Evolutionary conservation across 30 jellyfish, hydroid and myxozoan species (phyloP).

Genomic region (Chrysaora quinquecirrha): DNA sequence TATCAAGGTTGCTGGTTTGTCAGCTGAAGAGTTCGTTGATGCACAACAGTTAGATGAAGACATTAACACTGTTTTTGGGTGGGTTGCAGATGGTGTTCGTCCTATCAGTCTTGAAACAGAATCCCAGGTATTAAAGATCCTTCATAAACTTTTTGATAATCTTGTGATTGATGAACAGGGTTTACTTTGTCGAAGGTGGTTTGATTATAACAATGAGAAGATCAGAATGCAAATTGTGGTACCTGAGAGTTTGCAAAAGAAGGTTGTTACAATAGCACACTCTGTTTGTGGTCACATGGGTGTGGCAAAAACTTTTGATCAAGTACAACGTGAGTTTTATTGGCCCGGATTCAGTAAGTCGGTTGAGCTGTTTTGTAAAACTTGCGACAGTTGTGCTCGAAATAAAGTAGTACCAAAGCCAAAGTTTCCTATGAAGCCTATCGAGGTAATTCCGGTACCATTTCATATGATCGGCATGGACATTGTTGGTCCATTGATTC

Average conservation of each 20-base stretch:
- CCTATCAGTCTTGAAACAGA: too few relatives aligned
- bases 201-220: background rate
- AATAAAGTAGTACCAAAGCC: background rate
- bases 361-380: background rate
- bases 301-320: background rate
- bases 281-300: background rate
- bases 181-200: background rate
- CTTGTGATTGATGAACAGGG: too few relatives aligned
- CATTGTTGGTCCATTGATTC: background rate
- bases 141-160: too few relatives aligned
- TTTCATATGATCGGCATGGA: background rate
- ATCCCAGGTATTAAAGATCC: too few relatives aligned
- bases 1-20: too few relatives aligned
- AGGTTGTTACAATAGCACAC: background rate
- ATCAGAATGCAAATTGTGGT: background rate
- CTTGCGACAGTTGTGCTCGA: background rate
- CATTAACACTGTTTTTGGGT: conserved; percentile 1
- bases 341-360: background rate
- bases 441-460: background rate
- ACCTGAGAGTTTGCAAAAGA: background rate
- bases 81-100: too few relatives aligned
- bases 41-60: background rate
- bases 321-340: background rate
- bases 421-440: background rate
- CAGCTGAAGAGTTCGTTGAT: conserved; percentile 1